phyloP scores from a whole-genome alignment of 2,888 invertebrate species.

The Tiliacea aurago region DNA sequence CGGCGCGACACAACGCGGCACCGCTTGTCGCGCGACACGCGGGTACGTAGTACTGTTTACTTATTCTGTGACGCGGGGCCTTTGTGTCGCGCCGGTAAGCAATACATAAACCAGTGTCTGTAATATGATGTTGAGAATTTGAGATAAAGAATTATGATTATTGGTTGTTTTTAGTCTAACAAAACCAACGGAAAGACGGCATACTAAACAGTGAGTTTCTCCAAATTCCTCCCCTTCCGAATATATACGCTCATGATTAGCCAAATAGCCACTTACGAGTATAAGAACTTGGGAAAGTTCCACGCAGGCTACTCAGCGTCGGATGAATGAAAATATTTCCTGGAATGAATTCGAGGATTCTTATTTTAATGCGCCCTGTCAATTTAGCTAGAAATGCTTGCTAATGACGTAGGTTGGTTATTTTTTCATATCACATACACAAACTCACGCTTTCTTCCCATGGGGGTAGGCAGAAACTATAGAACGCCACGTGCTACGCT shows the following conservation, averaged over 20 bases:
- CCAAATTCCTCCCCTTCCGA: conserved; percentile 4
- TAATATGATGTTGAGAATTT: neutral
- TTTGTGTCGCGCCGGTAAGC: no score
- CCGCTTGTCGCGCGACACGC: no score
- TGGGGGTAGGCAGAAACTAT: no score
- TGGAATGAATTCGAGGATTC: conserved; percentile 40
- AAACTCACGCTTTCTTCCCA: no score
- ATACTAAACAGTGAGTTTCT: neutral
- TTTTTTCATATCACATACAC: neutral
- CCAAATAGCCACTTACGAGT: conserved; percentile 34
- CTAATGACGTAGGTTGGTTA: neutral
- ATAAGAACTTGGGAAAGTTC: conserved; percentile 27
- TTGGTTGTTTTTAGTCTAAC: neutral
- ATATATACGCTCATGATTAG: conserved; percentile 34
- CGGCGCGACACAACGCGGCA: no score
- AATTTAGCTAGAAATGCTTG: conserved; percentile 23
- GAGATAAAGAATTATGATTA: neutral
- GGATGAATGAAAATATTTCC: conserved; percentile 36
- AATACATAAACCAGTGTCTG: neutral
- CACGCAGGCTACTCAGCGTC: conserved; percentile 28
- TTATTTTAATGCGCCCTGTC: conserved; percentile 15
- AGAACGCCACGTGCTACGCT: no score
- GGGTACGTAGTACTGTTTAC: no score
- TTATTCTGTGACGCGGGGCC: no score
- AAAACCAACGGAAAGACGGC: neutral